Conservation (phyloP, 2,888 invertebrate species). For the Polia nebulosa region DNA sequence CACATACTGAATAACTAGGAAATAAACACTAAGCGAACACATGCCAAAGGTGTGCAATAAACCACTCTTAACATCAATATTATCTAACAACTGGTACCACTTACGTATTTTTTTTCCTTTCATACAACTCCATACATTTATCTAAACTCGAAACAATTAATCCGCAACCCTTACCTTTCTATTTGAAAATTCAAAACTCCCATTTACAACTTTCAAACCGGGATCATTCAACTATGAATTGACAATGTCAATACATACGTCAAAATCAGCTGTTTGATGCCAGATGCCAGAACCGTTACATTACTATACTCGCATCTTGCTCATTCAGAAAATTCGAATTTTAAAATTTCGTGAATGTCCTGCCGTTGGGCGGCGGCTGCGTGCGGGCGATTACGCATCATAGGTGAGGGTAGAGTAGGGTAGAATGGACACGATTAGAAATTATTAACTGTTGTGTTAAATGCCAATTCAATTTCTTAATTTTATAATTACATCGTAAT, state of each 20-base stretch:
- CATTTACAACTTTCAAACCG: slow-evolving; percentile 39
- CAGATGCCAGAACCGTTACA: slow-evolving; percentile 68
- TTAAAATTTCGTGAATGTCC: slow-evolving; percentile 60
- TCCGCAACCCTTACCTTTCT: slow-evolving; percentile 43
- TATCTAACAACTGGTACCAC: slow-evolving; percentile 30
- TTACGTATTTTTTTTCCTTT: slow-evolving; percentile 5
- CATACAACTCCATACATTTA: slow-evolving; percentile 5
- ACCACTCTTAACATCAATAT: slow-evolving; percentile 12
- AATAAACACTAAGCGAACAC: slow-evolving; percentile 38
- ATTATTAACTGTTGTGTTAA: background rate
- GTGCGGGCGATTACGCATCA: slow-evolving; percentile 64
- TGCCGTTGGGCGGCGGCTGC: slow-evolving; percentile 59
- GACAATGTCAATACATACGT: slow-evolving; percentile 40
- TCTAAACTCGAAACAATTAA: slow-evolving; percentile 19
- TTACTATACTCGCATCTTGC: slow-evolving; percentile 60
- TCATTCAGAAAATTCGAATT: slow-evolving; percentile 63
- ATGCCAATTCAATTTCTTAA: too few relatives aligned
- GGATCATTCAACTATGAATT: slow-evolving; percentile 46
- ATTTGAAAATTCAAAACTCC: background rate
- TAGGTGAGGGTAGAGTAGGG: slow-evolving; percentile 56
- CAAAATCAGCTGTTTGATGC: slow-evolving; percentile 66
- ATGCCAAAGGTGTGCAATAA: slow-evolving; percentile 58
- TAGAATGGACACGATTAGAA: background rate
- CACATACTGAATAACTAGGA: slow-evolving; percentile 30
- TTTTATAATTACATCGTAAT: too few relatives aligned